Conservation (phyloP, 2,797 vertebrate species). For the Allobates femoralis region DNA sequence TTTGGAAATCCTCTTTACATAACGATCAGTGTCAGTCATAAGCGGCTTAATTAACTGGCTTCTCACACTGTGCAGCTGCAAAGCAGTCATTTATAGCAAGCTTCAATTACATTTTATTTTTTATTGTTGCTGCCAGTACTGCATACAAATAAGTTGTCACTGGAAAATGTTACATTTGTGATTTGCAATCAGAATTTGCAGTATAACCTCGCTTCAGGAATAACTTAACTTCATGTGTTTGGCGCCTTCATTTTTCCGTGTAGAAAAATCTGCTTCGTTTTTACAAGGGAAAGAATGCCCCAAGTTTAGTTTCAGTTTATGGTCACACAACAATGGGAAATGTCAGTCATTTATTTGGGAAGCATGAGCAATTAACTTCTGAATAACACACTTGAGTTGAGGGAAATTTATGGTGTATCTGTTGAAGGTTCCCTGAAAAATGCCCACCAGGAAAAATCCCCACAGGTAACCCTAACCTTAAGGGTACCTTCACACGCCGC, state of each 20-base stretch:
- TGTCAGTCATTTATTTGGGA: background rate
- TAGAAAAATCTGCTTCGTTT: background rate
- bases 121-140: conserved; percentile 45
- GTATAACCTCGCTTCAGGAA: conserved; percentile 1
- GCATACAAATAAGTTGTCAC: conserved; percentile 43
- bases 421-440: too few relatives aligned
- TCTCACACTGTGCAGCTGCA: conserved; percentile 51
- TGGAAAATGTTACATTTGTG: conserved; percentile 52
- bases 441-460: too few relatives aligned
- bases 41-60: conserved; percentile 50
- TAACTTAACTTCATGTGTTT: conserved; percentile 18
- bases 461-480: too few relatives aligned
- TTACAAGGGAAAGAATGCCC: background rate
- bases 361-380: background rate
- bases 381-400: background rate
- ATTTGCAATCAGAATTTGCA: conserved; percentile 54
- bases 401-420: too few relatives aligned
- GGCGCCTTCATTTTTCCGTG: background rate
- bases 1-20: conserved; percentile 44
- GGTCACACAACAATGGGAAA: background rate
- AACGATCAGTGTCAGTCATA: conserved; percentile 42
- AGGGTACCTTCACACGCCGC: too few relatives aligned
- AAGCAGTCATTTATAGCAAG: conserved; percentile 38
- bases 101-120: conserved; percentile 49
- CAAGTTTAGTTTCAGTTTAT: conserved; percentile 11